Conservation (phyloP, 2,888 invertebrate species). For the Heliconius aoede region DNA sequence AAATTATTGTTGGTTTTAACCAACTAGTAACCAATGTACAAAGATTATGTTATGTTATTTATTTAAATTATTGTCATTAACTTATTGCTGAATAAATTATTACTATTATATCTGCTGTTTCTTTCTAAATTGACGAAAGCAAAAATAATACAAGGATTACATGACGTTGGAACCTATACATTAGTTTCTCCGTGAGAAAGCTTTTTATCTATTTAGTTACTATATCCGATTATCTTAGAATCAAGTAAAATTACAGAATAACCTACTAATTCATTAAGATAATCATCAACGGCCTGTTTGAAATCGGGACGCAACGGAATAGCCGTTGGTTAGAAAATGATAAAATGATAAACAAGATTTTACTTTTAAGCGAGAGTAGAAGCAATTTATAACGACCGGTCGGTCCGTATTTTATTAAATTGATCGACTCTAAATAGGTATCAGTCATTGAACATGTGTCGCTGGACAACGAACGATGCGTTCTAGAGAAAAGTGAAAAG, state of each 20-base stretch:
- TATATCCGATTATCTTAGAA: not conserved
- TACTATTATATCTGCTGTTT: slow-evolving; percentile 55
- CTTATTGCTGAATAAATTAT: slow-evolving; percentile 69
- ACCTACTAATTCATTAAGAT: slow-evolving; percentile 19
- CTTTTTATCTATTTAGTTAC: slow-evolving; percentile 16
- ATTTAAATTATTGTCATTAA: slow-evolving; percentile 75
- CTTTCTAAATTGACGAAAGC: slow-evolving; percentile 45
- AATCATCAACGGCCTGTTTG: slow-evolving; percentile 37
- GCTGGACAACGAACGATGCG: slow-evolving; percentile 1
- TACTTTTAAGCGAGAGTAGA: slow-evolving; percentile 41
- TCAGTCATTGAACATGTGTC: slow-evolving; percentile 23
- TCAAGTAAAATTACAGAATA: slow-evolving; percentile 19
- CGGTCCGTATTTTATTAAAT: slow-evolving; percentile 26
- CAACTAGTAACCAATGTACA: slow-evolving; percentile 68
- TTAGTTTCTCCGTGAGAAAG: slow-evolving; percentile 44
- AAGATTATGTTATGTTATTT: slow-evolving; percentile 69
- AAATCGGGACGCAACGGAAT: slow-evolving; percentile 44
- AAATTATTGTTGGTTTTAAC: slow-evolving; percentile 42
- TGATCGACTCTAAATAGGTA: slow-evolving; percentile 19
- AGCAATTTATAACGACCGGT: slow-evolving; percentile 32
- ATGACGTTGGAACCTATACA: slow-evolving; percentile 12
- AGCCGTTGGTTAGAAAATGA: slow-evolving; percentile 36
- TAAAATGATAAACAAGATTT: slow-evolving; percentile 31
- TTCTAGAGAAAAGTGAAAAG: slow-evolving; percentile 26
- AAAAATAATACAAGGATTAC: slow-evolving; percentile 14